Evolutionary conservation across 2,797 vertebrate genomes (phyloP), one percentile per base, ranked within the genome.

Genomic region (Paramormyrops hopkinsi): DNA sequence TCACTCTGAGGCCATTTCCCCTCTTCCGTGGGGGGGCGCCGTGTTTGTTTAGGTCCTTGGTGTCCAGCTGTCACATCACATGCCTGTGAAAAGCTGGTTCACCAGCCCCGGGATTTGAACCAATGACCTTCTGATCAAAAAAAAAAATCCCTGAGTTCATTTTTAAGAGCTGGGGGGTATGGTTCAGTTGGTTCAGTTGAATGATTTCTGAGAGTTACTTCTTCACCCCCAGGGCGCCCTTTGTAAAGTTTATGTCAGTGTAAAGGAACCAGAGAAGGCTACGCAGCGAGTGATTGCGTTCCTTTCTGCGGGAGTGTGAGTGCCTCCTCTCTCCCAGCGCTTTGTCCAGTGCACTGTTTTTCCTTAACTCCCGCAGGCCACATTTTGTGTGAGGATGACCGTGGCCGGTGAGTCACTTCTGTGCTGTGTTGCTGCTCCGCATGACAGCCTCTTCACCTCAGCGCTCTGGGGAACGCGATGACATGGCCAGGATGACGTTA

Each of bases 181-280:
- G 56, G 89, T 86, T 48, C 62, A 73, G 33, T 50, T 87, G 73
- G 89, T 86, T 48, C 62, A 73, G 33, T 50, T 87, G 73, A 50
- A 73, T 89, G 19, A 54, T 59, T 89, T 84, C 37, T 89, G 5
- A 79, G 6, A 44, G 17, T 46, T 48, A n/a, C 51, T 76, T 53
- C 53, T 46, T 48, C 1, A 12, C 12, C 51, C 37, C 54, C 41
- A 44, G 82, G 82, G 22, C 11, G 1, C n/a, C n/a, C 22, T 84
- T 50, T 4, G 22, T 46, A 84, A 50, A 51, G 2, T 84, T 50
- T 50, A 12, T 22, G n/a, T 50, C n/a, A 12, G 46, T 11, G 7
- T 46, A 85, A 85, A 29, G 44, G 2, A 22, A 48, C 2, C 4
- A n/a, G 7, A n/a, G 2, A 46, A n/a, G 44, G 37, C 5, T 41